Evolutionary conservation across 2,113 vertebrate species (phyloP), one percentile per base, ranked within the genome.

Genomic region (Tursiops truncatus): DNA sequence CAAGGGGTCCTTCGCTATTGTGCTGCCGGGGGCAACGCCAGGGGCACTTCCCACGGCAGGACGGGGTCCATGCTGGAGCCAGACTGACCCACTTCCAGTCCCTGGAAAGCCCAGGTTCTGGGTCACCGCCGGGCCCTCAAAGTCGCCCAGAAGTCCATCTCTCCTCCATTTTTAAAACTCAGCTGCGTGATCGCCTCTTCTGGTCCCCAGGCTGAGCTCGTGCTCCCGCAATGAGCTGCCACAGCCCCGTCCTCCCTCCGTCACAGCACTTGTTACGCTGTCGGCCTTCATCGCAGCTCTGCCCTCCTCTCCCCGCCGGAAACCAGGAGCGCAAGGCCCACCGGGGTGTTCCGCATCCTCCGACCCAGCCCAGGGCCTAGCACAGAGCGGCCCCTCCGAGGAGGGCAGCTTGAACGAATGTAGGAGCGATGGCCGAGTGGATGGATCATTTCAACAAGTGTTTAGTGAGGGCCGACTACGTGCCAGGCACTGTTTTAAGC

Each of bases 1-100:
- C 2, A 4, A 33, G 62, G n/a, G 6, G 3, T 65, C 62, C 56
- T 36, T 23, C 5, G 20, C 44, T 26, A 2, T 0, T 4, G 28
- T 1, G 17, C 63, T 15, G 7, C 47, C 18, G 9, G 28, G 31
- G 28, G 9, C n/a, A 71, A 36, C 11, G 56, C 56, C 25, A 0
- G 36, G 50, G 12, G 50, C 14, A 6, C 36, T 33, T 33, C 85
- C 47, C 50, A 47, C 20, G 68, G 28, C 15, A 38, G 47, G 31
- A 33, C 28, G 4, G 50, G 53, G n/a, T 65, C 74, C 36, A 1
- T 0, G 9, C 47, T 9, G 6, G 7, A 44, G 68, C 50, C 68
- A n/a, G 33, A 47, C 36, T 0, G 1, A 8, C 73, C n/a, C 44
- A 5, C 41, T 80, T 41, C 71, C 71, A 2, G 18, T 12, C 11